Base-by-base conservation (phyloP, 2,113 vertebrate genomes). In the Psammodynastes pulverulentus region DNA sequence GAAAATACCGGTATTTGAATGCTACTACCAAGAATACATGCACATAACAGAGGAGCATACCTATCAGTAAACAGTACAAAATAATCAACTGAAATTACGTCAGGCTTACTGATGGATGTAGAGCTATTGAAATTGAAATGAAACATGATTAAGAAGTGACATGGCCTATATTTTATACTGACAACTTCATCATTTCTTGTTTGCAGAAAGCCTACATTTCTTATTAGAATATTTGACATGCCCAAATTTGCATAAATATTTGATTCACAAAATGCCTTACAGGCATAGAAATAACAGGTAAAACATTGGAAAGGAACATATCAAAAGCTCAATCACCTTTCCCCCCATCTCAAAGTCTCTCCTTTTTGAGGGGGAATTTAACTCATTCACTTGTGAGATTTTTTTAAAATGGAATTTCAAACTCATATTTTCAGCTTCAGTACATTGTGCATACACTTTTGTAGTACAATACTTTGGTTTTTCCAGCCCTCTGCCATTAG, bases 231-330 rank as follows among this genome's bases (percentile, higher is more conserved):
- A 89, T 89, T 53, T 88, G 91, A 89, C 88, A 89, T 86, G 79
- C 56, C 53, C 85, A 54, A 58, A 92, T 92, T 92, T 92, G 88
- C 91, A 92, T 92, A 92, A 92, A 92, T 92, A 92, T 92, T 92
- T 92, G 79, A 92, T 92, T 92, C 53, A 89, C 43, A 52, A 92
- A 92, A 89, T 89, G 91, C 91, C 91, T 92, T 62, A 17, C 45
- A 86, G 91, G 91, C 88, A 89, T 86, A 89, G 89, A 92, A 92
- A 53, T 92, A 92, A 86, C 19, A 56, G 53, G 87, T 89, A 43
- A 86, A 89, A 92, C 79, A 89, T n/a, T 88, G 72, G 34, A 29
- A 92, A 51, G 49, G 46, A 89, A 86, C 79, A 89, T 49, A 85
- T n/a, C n/a, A n/a, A n/a, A n/a, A 79, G 46, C 17, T 86, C 84